Evolutionary conservation across 2,113 vertebrate genomes (phyloP), one percentile per base, ranked within the genome.

Genomic region (Sturnus vulgaris): DNA sequence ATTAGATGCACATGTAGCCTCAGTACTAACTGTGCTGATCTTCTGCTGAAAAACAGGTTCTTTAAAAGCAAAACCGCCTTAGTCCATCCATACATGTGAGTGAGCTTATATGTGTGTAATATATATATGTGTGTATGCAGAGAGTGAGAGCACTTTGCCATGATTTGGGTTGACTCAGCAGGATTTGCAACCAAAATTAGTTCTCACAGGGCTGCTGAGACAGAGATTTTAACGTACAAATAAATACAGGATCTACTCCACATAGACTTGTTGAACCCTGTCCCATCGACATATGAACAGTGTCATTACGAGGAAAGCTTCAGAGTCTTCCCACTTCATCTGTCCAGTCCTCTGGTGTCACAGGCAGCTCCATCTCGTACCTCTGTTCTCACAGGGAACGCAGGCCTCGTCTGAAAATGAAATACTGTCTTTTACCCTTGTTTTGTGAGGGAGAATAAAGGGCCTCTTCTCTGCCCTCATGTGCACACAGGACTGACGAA

Each of bases 41-140:
- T 71, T 93, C 91, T 90, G 86, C 78, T 95, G 96, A 83, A 82
- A 95, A 97, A 61, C 64, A 70, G 81, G 57, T 92, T 95, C 86
- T 95, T 92, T 73, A 93, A 96, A 95, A 90, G 13, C 55, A 96
- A 96, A 96, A 52, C 66, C 73, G 25, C 75, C 5, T 11, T 3
- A 59, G 92, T 91, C 79, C 86, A 59, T 53, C 53, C 39, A 4
- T 57, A 18, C 6, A 10, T 20, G 23, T 53, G 16, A 59, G 12
- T 59, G 7, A 31, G 11, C 23, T 12, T 55, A 2, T 40, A 9
- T 61, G 10, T 60, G 6, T 61, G 8, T 56, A 3, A 15, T 57
- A 8, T 30, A 6, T 60, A 4, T 8, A 4, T 30, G 18, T 25
- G 18, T 22, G 12, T 21, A 6, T 49, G 31, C n/a, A 61, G 66